A percentile compares a stretch with the other conserved stretches of the same genome.
Evolutionary conservation across 2,797 vertebrate genomes (phyloP).

Genomic region (Hirundo rustica): DNA sequence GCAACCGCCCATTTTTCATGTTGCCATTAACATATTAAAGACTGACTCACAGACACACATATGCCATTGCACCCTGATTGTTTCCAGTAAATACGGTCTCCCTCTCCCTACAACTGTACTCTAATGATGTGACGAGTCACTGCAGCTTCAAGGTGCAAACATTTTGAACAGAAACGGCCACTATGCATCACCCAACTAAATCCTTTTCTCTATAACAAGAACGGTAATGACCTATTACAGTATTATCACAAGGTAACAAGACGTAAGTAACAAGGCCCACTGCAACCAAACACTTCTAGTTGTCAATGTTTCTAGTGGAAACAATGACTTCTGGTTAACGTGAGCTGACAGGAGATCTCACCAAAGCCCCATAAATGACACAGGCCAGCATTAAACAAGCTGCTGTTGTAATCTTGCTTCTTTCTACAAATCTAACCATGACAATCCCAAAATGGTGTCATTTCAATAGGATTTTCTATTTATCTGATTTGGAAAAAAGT

Average conservation of each 20-base stretch:
- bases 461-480: not conserved
- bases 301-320: slow-evolving; percentile 55
- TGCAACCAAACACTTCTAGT: slow-evolving; percentile 60
- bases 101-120: not conserved
- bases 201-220: slow-evolving; percentile 62
- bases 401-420: not conserved
- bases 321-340: slow-evolving; percentile 66
- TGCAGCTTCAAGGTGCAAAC: slow-evolving; percentile 40
- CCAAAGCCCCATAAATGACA: slow-evolving; percentile 33
- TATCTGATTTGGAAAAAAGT: not conserved
- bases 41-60: not conserved
- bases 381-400: slow-evolving; percentile 25
- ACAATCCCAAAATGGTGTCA: not conserved
- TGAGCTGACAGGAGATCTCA: slow-evolving; percentile 55
- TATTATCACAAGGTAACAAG: slow-evolving; percentile 70
- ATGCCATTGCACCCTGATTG: not conserved
- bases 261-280: slow-evolving; percentile 67
- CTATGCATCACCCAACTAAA: slow-evolving; percentile 62
- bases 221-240: slow-evolving; percentile 68
- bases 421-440: not conserved
- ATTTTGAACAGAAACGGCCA: slow-evolving; percentile 36
- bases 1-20: not conserved
- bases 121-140: slow-evolving; percentile 35
- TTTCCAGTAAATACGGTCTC: slow-evolving; percentile 21
- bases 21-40: slow-evolving; percentile 21